These are phyloP conservation scores for Phragmatobia fuliginosa DNA, from an alignment of 2,888 invertebrate genomes.

Conservation along the genomic window DNA sequence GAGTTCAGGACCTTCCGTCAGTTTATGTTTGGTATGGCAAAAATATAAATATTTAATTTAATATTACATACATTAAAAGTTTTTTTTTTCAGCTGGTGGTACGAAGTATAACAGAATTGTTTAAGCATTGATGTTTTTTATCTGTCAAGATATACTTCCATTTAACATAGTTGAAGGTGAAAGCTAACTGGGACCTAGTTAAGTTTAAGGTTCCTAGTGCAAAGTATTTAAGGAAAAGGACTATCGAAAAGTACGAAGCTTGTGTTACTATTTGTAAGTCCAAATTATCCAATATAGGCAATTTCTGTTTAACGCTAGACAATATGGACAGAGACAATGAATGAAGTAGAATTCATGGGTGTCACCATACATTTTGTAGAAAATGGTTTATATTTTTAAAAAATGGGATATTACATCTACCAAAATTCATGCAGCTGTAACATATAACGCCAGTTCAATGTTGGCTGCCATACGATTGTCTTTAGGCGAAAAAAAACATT, in stretches of 20 bases:
- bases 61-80: too few relatives aligned
- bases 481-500: slow-evolving; percentile 50
- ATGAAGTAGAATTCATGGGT: slow-evolving; percentile 53
- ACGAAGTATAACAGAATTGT: too few relatives aligned
- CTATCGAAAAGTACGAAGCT: slow-evolving; percentile 39
- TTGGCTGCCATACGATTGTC: slow-evolving; percentile 40
- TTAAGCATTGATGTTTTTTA: too few relatives aligned
- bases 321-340: slow-evolving; percentile 57
- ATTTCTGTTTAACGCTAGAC: slow-evolving; percentile 42
- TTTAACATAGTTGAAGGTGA: too few relatives aligned
- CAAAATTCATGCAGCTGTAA: slow-evolving; percentile 29
- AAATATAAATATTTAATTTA: too few relatives aligned
- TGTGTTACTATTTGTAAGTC: slow-evolving; percentile 36
- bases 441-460: slow-evolving; percentile 13
- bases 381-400: slow-evolving; percentile 42
- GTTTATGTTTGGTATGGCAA: too few relatives aligned
- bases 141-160: too few relatives aligned
- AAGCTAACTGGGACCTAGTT: too few relatives aligned
- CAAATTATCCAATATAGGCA: slow-evolving; percentile 40
- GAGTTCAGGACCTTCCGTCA: too few relatives aligned
- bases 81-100: too few relatives aligned
- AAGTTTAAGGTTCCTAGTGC: slow-evolving; percentile 26
- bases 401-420: slow-evolving; percentile 42
- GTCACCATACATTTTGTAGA: slow-evolving; percentile 53
- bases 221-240: slow-evolving; percentile 40